Evolutionary conservation across 2,113 vertebrate species (phyloP).

Genomic region (Sardina pilchardus): DNA sequence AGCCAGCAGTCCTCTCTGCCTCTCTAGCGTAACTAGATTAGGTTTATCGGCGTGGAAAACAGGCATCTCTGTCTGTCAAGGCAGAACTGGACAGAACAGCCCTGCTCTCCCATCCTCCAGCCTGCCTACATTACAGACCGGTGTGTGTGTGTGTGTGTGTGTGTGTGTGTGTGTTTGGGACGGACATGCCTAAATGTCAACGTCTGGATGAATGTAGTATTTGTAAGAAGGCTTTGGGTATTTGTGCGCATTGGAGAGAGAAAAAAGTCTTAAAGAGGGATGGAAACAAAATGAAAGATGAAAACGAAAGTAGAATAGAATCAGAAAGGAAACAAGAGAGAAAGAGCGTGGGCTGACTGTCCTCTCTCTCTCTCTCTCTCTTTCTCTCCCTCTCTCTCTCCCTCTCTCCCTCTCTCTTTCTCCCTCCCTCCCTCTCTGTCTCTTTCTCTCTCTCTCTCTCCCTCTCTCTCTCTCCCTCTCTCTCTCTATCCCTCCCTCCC

Average conservation of each 20-base stretch:
- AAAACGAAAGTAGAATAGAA: not conserved
- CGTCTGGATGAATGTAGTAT: not conserved
- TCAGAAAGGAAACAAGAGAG: not conserved
- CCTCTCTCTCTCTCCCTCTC: no score
- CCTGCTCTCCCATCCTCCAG: not conserved
- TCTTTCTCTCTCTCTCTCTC: no score
- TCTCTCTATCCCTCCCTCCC: no score
- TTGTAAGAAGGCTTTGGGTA: not conserved
- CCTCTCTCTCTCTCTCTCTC: no score
- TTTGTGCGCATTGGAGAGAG: not conserved
- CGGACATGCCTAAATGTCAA: not conserved
- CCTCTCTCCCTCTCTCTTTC: no score
- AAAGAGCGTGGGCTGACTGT: no score
- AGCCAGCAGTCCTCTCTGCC: slow-evolving; percentile 67
- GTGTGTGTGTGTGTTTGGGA: not conserved
- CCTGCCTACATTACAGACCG: not conserved
- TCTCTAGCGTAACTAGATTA: not conserved
- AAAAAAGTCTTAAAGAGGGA: not conserved
- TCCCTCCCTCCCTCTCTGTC: no score
- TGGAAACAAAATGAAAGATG: not conserved
- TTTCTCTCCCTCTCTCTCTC: no score
- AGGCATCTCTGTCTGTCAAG: slow-evolving; percentile 6
- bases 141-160: not conserved
- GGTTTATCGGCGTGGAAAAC: not conserved
- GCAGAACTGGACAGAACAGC: not conserved